A percentile compares a stretch with the other conserved stretches of the same genome.
Conservation (phyloP, 2,113 vertebrate genomes). For the Clinocottus analis region DNA sequence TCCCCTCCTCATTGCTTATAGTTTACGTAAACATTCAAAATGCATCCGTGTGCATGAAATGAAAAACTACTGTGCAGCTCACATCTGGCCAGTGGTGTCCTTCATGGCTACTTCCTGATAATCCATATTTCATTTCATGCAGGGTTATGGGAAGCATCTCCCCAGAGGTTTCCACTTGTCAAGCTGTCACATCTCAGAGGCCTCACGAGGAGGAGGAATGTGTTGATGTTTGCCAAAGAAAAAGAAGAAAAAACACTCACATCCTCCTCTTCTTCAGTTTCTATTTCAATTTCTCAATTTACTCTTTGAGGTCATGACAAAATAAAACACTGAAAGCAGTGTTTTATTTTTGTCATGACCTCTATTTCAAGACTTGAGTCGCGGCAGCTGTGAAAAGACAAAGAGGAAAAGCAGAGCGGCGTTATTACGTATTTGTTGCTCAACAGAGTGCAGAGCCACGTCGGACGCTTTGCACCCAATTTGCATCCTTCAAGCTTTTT, state of each 20-base stretch:
- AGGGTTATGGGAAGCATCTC: slow-evolving; percentile 62
- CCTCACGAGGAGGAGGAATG: slow-evolving; percentile 66
- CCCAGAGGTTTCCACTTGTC: slow-evolving; percentile 72
- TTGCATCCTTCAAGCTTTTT: slow-evolving; percentile 60
- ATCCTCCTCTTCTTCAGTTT: slow-evolving; percentile 50
- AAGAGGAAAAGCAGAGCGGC: neutral
- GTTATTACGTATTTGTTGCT: slow-evolving; percentile 30
- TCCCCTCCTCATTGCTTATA: neutral
- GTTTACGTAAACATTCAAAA: neutral
- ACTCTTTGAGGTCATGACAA: too few relatives aligned
- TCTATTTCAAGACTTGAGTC: slow-evolving; percentile 41
- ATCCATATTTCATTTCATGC: slow-evolving; percentile 78
- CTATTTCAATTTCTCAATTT: slow-evolving; percentile 49
- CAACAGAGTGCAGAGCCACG: slow-evolving; percentile 21
- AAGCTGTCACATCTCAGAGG: slow-evolving; percentile 71
- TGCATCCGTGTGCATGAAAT: neutral
- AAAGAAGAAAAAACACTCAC: slow-evolving; percentile 51
- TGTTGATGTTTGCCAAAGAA: slow-evolving; percentile 73
- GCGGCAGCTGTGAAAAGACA: slow-evolving; percentile 37
- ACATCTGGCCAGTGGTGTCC: slow-evolving; percentile 53
- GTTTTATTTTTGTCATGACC: slow-evolving; percentile 38
- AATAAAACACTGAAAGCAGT: too few relatives aligned
- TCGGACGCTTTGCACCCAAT: slow-evolving; percentile 47
- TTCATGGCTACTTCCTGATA: slow-evolving; percentile 59
- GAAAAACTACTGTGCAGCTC: neutral